phyloP scores from a whole-genome alignment of 2,797 vertebrate genomes.

The Hydrophis major region DNA sequence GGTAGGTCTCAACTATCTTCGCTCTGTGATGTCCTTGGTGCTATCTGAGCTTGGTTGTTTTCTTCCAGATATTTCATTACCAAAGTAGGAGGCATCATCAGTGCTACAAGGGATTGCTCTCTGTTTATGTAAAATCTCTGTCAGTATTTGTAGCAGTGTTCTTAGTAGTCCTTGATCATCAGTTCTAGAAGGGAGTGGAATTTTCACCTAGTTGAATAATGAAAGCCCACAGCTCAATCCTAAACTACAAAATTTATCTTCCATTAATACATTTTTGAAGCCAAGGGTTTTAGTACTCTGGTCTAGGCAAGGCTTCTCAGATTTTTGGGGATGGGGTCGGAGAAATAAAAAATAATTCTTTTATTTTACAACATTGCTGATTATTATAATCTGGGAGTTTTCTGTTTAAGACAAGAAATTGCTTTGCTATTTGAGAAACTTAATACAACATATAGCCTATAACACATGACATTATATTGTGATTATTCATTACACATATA shows the following conservation, averaged over 20 bases:
- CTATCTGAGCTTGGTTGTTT: no score
- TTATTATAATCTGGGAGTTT: background rate
- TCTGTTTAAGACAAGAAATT: background rate
- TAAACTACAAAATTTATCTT: background rate
- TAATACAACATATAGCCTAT: background rate
- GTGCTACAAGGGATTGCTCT: no score
- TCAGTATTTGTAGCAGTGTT: background rate
- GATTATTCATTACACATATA: background rate
- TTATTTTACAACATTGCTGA: background rate
- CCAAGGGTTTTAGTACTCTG: background rate
- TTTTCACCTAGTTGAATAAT: background rate
- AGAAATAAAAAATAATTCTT: background rate
- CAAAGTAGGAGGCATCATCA: no score
- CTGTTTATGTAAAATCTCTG: background rate
- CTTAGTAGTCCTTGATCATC: background rate
- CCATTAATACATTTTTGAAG: background rate
- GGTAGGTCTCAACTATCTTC: no score
- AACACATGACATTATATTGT: background rate
- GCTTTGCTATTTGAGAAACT: background rate
- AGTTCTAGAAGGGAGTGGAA: background rate
- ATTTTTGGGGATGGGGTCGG: background rate
- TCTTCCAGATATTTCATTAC: no score
- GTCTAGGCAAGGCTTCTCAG: background rate
- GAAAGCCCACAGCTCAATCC: background rate
- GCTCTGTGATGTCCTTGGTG: no score